phyloP scores from a whole-genome alignment of 2,888 invertebrate species.

The Chelonus formosanus region DNA sequence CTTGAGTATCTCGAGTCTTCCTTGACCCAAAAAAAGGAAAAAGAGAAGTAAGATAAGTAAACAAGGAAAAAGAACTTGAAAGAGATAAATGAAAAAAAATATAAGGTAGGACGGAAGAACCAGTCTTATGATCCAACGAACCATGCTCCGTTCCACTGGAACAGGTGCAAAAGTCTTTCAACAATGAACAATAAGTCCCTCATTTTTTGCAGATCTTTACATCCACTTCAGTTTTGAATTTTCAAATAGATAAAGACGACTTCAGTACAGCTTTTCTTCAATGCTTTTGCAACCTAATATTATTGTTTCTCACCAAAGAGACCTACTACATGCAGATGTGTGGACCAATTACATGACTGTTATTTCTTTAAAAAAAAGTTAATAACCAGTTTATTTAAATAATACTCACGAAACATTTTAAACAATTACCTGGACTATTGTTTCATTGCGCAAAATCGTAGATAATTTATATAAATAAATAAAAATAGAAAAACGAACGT shows the following conservation, averaged over 20 bases:
- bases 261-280: too few relatives aligned
- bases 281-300: too few relatives aligned
- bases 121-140: slow-evolving; percentile 27
- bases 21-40: slow-evolving; percentile 41
- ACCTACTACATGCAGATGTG: too few relatives aligned
- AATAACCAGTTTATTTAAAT: not conserved
- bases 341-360: too few relatives aligned
- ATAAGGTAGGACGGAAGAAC: slow-evolving; percentile 17
- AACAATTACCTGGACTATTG: not conserved
- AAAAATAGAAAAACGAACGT: slow-evolving; percentile 12
- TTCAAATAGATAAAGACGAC: too few relatives aligned
- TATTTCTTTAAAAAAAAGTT: too few relatives aligned
- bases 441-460: too few relatives aligned
- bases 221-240: too few relatives aligned
- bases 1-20: slow-evolving; percentile 28
- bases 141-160: slow-evolving; percentile 37
- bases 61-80: not conserved
- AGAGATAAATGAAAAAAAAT: not conserved
- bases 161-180: slow-evolving; percentile 39
- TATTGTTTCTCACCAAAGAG: too few relatives aligned
- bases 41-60: slow-evolving; percentile 8
- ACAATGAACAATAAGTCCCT: slow-evolving; percentile 42
- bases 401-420: not conserved
- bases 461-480: slow-evolving; percentile 1
- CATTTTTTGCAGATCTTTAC: slow-evolving; percentile 19